phyloP scores from a whole-genome alignment of 1,140 invertebrate genomes.

The Augochlora pura region DNA sequence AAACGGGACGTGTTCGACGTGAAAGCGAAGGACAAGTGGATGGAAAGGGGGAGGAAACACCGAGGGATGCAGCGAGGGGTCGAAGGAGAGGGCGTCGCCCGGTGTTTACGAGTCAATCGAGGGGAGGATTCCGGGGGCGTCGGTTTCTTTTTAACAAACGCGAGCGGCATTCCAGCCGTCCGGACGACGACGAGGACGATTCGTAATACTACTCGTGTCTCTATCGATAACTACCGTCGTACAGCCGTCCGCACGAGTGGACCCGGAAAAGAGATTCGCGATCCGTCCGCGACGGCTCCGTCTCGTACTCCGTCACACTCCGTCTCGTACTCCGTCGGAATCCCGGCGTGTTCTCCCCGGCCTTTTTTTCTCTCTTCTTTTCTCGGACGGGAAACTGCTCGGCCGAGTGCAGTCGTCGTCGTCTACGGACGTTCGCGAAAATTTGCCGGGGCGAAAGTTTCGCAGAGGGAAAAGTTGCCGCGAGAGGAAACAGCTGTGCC shows the following conservation, averaged over 20 bases:
- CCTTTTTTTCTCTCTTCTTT: too few species aligned
- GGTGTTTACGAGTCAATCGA: conserved; percentile 29
- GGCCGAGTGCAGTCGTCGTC: too few species aligned
- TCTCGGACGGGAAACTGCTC: too few species aligned
- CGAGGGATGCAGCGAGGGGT: too few species aligned
- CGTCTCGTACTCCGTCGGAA: too few species aligned
- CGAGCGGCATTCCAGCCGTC: conserved; percentile 19
- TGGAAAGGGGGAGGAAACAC: background rate
- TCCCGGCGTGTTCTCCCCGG: too few species aligned
- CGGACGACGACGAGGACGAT: too few species aligned
- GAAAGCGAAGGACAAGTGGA: background rate
- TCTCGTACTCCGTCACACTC: too few species aligned
- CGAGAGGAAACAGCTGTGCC: background rate
- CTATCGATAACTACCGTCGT: conserved; percentile 20
- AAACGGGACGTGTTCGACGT: background rate
- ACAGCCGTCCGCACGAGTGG: conserved; percentile 17
- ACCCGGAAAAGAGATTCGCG: background rate
- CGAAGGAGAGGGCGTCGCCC: background rate
- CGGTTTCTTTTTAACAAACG: conserved; percentile 6
- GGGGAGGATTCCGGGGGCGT: background rate
- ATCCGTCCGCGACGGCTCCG: background rate
- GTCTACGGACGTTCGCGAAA: too few species aligned
- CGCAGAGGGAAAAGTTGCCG: too few species aligned
- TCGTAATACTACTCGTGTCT: conserved; percentile 20
- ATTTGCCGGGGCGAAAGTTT: too few species aligned